Conservation (phyloP, 2,797 vertebrate species). For the Danio kyathit region DNA sequence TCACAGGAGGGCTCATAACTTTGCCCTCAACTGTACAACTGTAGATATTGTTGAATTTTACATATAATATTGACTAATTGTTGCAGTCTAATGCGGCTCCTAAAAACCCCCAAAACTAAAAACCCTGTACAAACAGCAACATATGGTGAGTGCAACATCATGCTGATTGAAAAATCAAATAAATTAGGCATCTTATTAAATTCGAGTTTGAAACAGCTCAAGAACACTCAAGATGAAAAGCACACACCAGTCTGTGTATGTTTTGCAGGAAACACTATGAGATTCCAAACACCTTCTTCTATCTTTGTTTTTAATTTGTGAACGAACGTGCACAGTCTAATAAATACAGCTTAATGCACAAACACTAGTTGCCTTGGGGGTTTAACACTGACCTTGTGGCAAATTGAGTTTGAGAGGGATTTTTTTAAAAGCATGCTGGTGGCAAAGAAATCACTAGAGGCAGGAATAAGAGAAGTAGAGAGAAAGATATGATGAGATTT, state of each 20-base stretch:
- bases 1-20: too few relatives aligned
- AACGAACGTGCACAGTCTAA: constrained; percentile 52
- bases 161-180: neutral
- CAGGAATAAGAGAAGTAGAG: neutral
- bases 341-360: constrained; percentile 54
- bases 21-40: too few relatives aligned
- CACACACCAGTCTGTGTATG: neutral
- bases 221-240: neutral
- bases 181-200: neutral
- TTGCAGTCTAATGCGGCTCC: too few relatives aligned
- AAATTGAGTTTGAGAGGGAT: constrained; percentile 45
- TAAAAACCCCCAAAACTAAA: neutral
- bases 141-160: neutral
- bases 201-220: neutral
- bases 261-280: neutral
- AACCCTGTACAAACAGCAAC: neutral
- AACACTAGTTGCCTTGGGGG: constrained; percentile 49
- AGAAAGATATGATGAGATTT: constrained; percentile 20
- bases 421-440: constrained; percentile 42
- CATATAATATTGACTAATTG: too few relatives aligned
- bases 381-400: constrained; percentile 56
- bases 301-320: constrained; percentile 38
- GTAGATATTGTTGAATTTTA: too few relatives aligned
- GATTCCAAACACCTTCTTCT: constrained; percentile 40
- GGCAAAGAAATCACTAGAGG: constrained; percentile 24